Evolutionary conservation across 2,113 vertebrate genomes (phyloP).

Genomic region (Sinocyclocheilus anophthalmus): DNA sequence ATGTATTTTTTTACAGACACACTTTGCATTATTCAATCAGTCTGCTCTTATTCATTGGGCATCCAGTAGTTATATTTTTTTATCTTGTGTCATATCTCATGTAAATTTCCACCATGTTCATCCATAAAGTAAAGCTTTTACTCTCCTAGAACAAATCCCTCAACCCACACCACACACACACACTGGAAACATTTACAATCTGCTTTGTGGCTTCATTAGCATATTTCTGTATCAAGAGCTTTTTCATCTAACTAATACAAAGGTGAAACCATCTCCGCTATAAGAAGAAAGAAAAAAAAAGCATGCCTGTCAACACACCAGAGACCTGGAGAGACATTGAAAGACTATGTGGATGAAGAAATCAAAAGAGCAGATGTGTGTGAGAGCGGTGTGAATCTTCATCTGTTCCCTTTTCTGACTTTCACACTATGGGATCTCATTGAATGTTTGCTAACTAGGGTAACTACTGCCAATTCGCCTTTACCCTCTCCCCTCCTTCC

Average conservation of each 20-base stretch:
- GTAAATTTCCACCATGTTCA: slow-evolving; percentile 21
- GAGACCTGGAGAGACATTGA: slow-evolving; percentile 64
- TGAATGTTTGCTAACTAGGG: neutral
- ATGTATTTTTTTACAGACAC: neutral
- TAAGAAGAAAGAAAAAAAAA: slow-evolving; percentile 40
- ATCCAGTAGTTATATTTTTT: neutral
- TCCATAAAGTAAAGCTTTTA: slow-evolving; percentile 19
- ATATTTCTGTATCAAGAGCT: slow-evolving; percentile 59
- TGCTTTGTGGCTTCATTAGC: slow-evolving; percentile 3
- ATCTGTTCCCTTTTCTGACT: slow-evolving; percentile 46
- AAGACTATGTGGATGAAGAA: slow-evolving; percentile 64
- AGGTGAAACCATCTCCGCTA: slow-evolving; percentile 66
- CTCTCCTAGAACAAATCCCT: slow-evolving; percentile 23
- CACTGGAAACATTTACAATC: slow-evolving; percentile 1
- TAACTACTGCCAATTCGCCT: neutral
- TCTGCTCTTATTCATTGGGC: neutral
- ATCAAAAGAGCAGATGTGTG: slow-evolving; percentile 67
- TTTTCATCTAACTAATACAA: slow-evolving; percentile 69
- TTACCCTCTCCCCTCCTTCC: too few relatives aligned
- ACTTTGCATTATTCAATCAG: neutral
- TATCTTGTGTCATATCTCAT: neutral
- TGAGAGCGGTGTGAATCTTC: slow-evolving; percentile 62
- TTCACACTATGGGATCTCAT: neutral
- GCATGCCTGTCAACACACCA: slow-evolving; percentile 62
- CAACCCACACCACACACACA: slow-evolving; percentile 26